phyloP scores from a whole-genome alignment of 2,888 invertebrate species.

The Parascotia fuliginaria region DNA sequence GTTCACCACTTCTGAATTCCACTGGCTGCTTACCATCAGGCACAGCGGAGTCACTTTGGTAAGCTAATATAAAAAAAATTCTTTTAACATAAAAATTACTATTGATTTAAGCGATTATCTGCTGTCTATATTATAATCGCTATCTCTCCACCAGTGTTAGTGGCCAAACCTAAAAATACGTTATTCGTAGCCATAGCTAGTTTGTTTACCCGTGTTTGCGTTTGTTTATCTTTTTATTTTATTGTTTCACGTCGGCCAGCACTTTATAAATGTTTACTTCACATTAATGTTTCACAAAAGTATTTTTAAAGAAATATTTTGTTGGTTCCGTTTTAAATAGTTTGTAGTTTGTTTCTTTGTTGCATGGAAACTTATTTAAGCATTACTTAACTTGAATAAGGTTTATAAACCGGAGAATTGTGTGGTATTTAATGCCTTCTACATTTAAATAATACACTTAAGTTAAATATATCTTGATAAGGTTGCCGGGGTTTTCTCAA shows the following conservation, averaged over 20 bases:
- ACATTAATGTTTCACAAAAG: conserved; percentile 20
- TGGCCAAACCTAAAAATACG: conserved; percentile 32
- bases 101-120: too few species aligned
- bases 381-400: background rate
- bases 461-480: too few species aligned
- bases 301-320: conserved; percentile 16
- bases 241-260: conserved; percentile 25
- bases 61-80: too few species aligned
- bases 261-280: conserved; percentile 22
- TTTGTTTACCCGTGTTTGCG: conserved; percentile 40
- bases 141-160: background rate
- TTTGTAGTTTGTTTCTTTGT: background rate
- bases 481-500: too few species aligned
- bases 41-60: too few species aligned
- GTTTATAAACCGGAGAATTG: too few species aligned
- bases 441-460: too few species aligned
- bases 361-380: background rate
- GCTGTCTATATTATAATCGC: background rate
- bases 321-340: conserved; percentile 8
- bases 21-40: too few species aligned
- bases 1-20: too few species aligned
- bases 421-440: too few species aligned
- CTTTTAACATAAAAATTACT: too few species aligned
- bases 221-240: conserved; percentile 39
- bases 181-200: conserved; percentile 35